A percentile compares a stretch with the other conserved stretches of the same genome.
Conservation (phyloP, 2,888 invertebrate genomes). For the Nomada fabriciana region DNA sequence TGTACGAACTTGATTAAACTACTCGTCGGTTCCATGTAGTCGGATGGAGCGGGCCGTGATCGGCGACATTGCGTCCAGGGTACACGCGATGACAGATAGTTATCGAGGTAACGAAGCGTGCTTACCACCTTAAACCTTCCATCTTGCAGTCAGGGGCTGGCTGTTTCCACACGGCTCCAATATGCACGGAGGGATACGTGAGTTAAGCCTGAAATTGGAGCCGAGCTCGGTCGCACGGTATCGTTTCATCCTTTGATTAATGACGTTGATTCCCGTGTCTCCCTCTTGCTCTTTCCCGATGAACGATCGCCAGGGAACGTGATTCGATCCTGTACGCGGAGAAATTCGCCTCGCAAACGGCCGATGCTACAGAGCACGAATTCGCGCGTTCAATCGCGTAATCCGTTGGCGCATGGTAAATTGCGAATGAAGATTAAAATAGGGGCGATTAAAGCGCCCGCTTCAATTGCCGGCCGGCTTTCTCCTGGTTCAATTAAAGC, state of each 20-base stretch:
- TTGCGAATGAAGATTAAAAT: constrained; percentile 44
- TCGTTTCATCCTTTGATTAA: constrained; percentile 55
- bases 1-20: constrained; percentile 49
- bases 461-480: constrained; percentile 4
- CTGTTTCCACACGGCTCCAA: constrained; percentile 9
- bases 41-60: constrained; percentile 45
- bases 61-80: constrained; percentile 42
- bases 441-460: constrained; percentile 18
- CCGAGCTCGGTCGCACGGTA: constrained; percentile 6
- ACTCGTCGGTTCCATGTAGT: constrained; percentile 20
- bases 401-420: constrained; percentile 31
- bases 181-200: constrained; percentile 25
- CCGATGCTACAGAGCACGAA: neutral
- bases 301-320: neutral
- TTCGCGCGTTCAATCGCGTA: constrained; percentile 22
- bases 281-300: neutral
- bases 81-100: constrained; percentile 67
- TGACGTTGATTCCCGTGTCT: constrained; percentile 30
- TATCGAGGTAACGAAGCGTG: constrained; percentile 65
- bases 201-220: constrained; percentile 54
- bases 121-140: constrained; percentile 45
- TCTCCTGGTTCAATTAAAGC: constrained; percentile 29
- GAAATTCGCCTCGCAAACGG: neutral
- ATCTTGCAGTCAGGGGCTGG: constrained; percentile 2
- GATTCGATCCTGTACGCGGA: neutral